A percentile compares a stretch with the other conserved stretches of the same genome.
phyloP scores from a whole-genome alignment of 2,888 invertebrate genomes.

The Oithona nana region DNA sequence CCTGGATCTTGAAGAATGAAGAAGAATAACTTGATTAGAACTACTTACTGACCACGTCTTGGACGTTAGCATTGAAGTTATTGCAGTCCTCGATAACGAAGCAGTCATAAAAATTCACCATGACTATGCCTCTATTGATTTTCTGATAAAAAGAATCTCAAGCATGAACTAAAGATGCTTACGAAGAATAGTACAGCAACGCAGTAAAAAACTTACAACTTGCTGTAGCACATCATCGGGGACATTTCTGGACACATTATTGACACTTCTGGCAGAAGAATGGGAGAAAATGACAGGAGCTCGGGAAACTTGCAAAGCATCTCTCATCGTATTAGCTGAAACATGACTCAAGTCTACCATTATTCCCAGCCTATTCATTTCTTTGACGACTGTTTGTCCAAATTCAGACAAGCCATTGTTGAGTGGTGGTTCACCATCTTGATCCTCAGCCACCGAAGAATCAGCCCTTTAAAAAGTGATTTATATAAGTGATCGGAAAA shows the following conservation, averaged over 20 bases:
- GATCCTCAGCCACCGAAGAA: not conserved
- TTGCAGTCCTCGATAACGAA: constrained; percentile 31
- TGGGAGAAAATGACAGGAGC: constrained; percentile 72
- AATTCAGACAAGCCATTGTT: constrained; percentile 8
- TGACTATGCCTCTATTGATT: constrained; percentile 70
- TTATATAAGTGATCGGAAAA: no score
- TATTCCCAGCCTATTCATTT: constrained; percentile 50
- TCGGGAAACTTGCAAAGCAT: constrained; percentile 49
- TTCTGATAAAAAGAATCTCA: no score
- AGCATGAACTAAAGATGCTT: no score
- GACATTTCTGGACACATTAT: constrained; percentile 60
- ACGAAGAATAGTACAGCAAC: no score
- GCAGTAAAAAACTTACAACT: constrained; percentile 24
- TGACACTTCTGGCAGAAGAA: constrained; percentile 56
- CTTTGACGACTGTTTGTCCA: constrained; percentile 38
- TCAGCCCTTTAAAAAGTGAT: constrained; percentile 2
- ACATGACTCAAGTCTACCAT: constrained; percentile 45
- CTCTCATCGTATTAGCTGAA: constrained; percentile 53
- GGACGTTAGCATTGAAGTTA: constrained; percentile 21
- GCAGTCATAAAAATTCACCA: constrained; percentile 78
- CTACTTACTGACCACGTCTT: constrained; percentile 24
- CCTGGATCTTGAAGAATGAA: no score
- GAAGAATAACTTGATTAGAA: no score
- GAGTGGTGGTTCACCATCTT: not conserved
- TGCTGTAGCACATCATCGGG: constrained; percentile 51